Conservation (phyloP, 2,797 vertebrate species). For the Chelon auratus region DNA sequence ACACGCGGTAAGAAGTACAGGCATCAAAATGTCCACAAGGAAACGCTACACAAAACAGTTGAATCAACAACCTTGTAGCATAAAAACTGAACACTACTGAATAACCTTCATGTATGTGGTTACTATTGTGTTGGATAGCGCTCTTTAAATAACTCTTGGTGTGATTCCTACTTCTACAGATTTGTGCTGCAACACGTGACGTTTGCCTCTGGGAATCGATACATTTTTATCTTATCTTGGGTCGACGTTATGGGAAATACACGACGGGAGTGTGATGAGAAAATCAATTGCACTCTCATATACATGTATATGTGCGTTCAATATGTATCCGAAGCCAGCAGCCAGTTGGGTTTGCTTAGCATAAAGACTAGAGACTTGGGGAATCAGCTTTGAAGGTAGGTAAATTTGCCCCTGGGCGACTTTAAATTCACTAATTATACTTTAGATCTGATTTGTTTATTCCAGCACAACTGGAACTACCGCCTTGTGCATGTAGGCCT, state of each 20-base stretch:
- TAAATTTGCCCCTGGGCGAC: not conserved
- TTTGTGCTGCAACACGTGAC: not conserved
- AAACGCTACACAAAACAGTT: not conserved
- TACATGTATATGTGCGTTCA: not conserved
- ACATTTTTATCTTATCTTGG: slow-evolving; percentile 11
- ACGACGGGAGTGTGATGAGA: slow-evolving; percentile 11
- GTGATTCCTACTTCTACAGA: no score
- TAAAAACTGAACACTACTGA: not conserved
- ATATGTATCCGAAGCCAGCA: slow-evolving; percentile 2
- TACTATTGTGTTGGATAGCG: not conserved
- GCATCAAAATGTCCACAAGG: not conserved
- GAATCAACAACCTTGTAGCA: not conserved
- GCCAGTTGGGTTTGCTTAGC: slow-evolving; percentile 8
- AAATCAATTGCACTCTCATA: slow-evolving; percentile 13
- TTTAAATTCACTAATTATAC: slow-evolving; percentile 5
- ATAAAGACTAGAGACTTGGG: not conserved
- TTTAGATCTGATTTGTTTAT: slow-evolving; percentile 8
- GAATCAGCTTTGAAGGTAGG: not conserved
- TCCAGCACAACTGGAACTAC: no score
- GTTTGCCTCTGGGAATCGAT: slow-evolving; percentile 12
- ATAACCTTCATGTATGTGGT: not conserved
- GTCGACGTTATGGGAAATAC: slow-evolving; percentile 14
- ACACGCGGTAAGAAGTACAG: not conserved
- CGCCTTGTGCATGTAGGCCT: no score
- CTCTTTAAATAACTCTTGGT: not conserved